Evolutionary conservation across 2,888 invertebrate genomes (phyloP), one percentile per base, ranked within the genome.

Genomic region (Torymus aiolomorphi): DNA sequence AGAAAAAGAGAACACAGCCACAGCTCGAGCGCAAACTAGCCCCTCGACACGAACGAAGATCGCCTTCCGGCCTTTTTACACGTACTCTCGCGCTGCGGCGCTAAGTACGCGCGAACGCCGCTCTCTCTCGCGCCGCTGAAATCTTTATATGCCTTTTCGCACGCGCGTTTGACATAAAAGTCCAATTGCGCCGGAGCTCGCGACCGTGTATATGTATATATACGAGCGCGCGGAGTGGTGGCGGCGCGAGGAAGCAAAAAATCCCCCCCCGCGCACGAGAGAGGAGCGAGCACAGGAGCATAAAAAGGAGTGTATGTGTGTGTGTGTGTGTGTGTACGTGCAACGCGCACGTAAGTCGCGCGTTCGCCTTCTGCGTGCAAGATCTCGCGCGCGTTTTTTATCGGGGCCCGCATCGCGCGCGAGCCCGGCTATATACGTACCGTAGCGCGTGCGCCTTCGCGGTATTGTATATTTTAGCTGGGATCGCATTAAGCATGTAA

Each of bases 131-230:
- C 67, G 16, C n/a, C 56, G 31, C 10, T 61, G 51, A 56, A 63
- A 80, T 80, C 74, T 78, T 67, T 74, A 69, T 74, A 56, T 24
- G 67, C 42, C 57, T 74, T 49, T 65, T 72, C 77, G 24, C 78
- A 57, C 67, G 72, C 67, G 77, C 76, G 56, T 57, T 49, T 42
- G 71, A 77, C 72, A 57, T 57, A 65, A 74, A 79, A 72, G 56
- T 71, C 57, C 80, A 56, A 80, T 74, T 77, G 71, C 61, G 59
- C 57, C 31, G 61, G 14, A 20, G 13, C 70, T 62, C 62, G 69
- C 54, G 42, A 65, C 24, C 71, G 62, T 63, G 69, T 63, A 78
- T 56, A 52, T 52, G 78, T 52, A 54, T 12, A 20, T 12, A 66
- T 16, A 65, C 2, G 49, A 16, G n/a, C n/a, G 2, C 12, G 3